Evolutionary conservation across 2,113 vertebrate species (phyloP).

Genomic region (Strix aluco): DNA sequence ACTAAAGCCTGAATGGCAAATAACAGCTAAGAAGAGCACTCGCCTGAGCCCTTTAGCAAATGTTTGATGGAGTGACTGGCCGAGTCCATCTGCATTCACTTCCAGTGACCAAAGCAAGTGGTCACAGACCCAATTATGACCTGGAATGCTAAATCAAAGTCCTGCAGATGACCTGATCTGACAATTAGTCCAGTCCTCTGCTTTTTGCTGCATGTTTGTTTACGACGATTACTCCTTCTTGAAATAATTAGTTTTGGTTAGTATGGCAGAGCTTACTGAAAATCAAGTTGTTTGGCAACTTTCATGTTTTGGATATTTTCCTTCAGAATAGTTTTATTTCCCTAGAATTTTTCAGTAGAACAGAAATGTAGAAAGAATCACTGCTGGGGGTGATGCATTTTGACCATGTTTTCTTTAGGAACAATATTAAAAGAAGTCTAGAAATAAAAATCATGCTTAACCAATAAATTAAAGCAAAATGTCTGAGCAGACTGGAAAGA

Average conservation of each 20-base stretch:
- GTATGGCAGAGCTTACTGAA: background rate
- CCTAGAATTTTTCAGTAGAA: background rate
- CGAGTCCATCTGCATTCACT: conserved; percentile 25
- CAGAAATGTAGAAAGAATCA: background rate
- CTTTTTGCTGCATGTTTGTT: background rate
- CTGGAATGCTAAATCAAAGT: background rate
- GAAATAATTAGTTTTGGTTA: background rate
- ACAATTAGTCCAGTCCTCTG: background rate
- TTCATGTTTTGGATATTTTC: background rate
- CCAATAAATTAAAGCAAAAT: background rate
- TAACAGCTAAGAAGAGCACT: background rate
- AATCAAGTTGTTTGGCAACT: background rate
- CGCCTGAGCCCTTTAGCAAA: background rate
- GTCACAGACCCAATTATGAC: background rate
- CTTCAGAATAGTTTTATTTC: background rate
- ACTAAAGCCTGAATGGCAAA: background rate
- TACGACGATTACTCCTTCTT: background rate
- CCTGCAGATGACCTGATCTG: background rate
- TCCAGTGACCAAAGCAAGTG: conserved; percentile 8
- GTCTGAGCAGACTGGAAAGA: background rate
- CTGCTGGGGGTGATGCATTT: background rate
- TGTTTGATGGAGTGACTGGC: background rate
- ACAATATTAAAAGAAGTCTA: background rate
- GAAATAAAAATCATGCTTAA: background rate
- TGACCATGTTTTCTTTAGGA: background rate